Evolutionary conservation across 2,888 invertebrate species (phyloP).

Genomic region (Criorhina ranunculi): DNA sequence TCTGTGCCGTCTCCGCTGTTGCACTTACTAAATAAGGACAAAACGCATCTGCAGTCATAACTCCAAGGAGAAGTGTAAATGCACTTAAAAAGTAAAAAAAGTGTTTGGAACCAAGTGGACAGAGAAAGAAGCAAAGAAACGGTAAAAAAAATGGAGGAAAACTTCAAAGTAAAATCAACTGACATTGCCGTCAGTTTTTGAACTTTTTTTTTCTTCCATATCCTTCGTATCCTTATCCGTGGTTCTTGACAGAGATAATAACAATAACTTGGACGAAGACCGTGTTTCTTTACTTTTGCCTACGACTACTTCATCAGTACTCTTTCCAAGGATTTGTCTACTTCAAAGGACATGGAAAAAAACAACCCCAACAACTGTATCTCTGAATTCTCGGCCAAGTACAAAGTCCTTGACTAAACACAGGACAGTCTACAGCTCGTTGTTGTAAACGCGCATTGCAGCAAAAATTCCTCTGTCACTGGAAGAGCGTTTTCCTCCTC

Average conservation of each 20-base stretch:
- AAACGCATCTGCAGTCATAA: constrained; percentile 75
- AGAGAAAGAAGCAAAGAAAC: constrained; percentile 12
- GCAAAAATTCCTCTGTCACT: constrained; percentile 70
- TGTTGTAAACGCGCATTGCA: constrained; percentile 71
- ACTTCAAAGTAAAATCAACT: constrained; percentile 73
- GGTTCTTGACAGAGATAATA: constrained; percentile 69
- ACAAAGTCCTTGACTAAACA: constrained; percentile 57
- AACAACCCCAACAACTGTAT: neutral
- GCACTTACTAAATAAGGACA: constrained; percentile 52
- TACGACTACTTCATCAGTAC: constrained; percentile 43
- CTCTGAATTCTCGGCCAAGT: constrained; percentile 58
- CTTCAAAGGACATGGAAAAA: constrained; percentile 23
- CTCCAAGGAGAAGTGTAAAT: constrained; percentile 58
- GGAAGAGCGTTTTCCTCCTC: constrained; percentile 4
- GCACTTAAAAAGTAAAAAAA: constrained; percentile 63
- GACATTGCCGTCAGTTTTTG: constrained; percentile 66
- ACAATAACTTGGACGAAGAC: constrained; percentile 65
- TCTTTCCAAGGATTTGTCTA: constrained; percentile 42
- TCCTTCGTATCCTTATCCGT: constrained; percentile 26
- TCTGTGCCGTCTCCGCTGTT: neutral
- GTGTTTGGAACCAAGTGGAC: constrained; percentile 5
- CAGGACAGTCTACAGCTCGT: constrained; percentile 12
- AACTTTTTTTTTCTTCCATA: constrained; percentile 15
- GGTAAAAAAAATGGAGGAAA: constrained; percentile 22
- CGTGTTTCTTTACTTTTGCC: constrained; percentile 55